A percentile compares a stretch with the other conserved stretches of the same genome.
These are phyloP conservation scores for Nansenia antarctica DNA, from an alignment of 2,113 vertebrate species.

Conservation along the genomic window DNA sequence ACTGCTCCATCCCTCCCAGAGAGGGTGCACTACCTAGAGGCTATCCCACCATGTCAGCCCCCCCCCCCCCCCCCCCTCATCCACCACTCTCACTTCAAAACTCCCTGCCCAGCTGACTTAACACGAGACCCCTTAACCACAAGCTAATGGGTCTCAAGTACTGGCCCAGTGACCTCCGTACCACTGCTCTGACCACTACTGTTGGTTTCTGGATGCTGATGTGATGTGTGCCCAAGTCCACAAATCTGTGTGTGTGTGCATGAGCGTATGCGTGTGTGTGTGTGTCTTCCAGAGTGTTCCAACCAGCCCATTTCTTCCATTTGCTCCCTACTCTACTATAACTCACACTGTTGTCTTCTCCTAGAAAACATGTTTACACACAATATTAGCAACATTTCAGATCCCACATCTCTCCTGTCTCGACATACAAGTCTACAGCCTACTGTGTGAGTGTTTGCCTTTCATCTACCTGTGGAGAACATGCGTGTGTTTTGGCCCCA, in stretches of 20 bases:
- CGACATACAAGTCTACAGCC: no score
- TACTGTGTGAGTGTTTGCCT: not conserved
- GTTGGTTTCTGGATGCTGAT: not conserved
- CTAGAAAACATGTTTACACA: not conserved
- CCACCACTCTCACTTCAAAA: not conserved
- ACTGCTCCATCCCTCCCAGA: not conserved
- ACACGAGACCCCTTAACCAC: not conserved
- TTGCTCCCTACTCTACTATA: no score
- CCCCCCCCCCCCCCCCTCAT: not conserved
- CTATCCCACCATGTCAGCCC: no score
- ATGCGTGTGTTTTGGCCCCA: slow-evolving; percentile 21
- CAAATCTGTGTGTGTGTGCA: not conserved
- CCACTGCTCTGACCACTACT: not conserved
- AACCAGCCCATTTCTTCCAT: no score
- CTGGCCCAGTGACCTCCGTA: no score
- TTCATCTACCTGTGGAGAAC: slow-evolving; percentile 17
- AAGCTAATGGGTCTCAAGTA: not conserved
- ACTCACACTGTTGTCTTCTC: not conserved
- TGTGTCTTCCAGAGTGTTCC: not conserved
- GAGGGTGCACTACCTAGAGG: not conserved
- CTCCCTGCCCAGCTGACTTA: not conserved
- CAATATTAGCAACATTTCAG: not conserved
- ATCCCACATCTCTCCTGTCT: not conserved
- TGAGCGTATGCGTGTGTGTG: not conserved
- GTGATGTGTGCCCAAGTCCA: not conserved